A percentile compares a stretch with the other conserved stretches of the same genome.
Evolutionary conservation across 2,113 vertebrate genomes (phyloP).

Genomic region (Pelodiscus sinensis): DNA sequence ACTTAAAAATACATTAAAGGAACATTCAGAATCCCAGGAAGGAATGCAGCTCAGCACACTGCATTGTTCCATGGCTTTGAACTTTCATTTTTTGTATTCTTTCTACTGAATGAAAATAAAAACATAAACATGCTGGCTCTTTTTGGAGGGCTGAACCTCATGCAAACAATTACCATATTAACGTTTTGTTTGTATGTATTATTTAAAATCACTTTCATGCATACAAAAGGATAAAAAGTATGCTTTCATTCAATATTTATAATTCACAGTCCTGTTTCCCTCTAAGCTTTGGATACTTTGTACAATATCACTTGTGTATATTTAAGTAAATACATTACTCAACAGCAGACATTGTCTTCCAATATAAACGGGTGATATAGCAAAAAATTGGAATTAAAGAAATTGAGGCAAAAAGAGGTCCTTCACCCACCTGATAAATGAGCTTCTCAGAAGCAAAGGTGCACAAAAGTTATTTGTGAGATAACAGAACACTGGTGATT

Average conservation of each 20-base stretch:
- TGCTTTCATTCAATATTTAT: neutral
- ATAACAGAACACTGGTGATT: neutral
- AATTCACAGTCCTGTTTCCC: neutral
- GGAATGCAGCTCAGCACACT: neutral
- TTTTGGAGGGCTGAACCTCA: neutral
- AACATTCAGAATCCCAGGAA: neutral
- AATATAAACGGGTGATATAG: neutral
- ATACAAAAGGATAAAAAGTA: neutral
- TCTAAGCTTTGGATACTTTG: neutral
- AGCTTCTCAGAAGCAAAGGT: neutral
- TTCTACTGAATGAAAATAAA: neutral
- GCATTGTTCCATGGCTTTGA: neutral
- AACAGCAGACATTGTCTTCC: neutral
- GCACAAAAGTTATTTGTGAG: neutral
- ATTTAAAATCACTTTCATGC: neutral
- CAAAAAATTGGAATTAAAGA: neutral
- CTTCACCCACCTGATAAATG: neutral
- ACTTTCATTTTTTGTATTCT: neutral
- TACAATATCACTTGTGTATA: neutral
- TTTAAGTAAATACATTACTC: neutral
- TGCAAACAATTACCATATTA: neutral
- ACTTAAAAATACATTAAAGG: neutral
- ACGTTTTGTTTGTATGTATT: neutral
- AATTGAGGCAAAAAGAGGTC: neutral
- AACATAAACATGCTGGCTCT: neutral